Percentiles rank a stretch among this genome's conserved stretches.
These are phyloP conservation scores for Sardina pilchardus DNA, from an alignment of 2,113 vertebrate species.

Conservation along the genomic window DNA sequence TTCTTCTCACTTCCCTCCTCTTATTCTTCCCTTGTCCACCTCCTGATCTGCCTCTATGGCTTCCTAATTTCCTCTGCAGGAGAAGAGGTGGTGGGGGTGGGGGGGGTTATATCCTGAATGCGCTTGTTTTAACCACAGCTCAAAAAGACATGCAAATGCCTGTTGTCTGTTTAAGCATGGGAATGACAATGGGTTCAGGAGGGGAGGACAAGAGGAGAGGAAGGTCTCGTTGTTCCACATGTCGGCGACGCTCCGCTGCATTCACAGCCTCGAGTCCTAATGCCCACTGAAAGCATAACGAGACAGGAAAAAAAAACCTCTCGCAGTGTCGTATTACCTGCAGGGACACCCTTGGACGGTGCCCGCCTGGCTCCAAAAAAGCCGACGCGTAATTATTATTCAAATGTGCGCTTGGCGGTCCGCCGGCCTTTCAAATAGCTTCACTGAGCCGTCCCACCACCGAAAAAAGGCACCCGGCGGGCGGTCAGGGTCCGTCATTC, in stretches of 20 bases:
- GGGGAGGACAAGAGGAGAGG: background rate
- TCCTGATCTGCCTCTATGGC: background rate
- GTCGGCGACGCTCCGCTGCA: background rate
- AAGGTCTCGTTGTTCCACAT: background rate
- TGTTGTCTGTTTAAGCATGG: background rate
- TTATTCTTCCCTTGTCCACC: background rate
- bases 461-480: background rate
- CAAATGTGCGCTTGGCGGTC: background rate
- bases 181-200: background rate
- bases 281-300: conserved; percentile 7
- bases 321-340: background rate
- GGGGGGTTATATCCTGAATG: background rate
- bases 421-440: background rate
- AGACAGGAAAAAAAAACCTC: background rate
- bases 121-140: background rate
- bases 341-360: background rate
- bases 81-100: too few relatives aligned
- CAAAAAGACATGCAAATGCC: background rate
- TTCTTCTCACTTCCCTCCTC: background rate
- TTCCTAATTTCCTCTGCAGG: background rate
- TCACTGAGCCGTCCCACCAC: background rate
- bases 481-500: background rate
- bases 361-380: background rate
- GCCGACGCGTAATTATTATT: background rate
- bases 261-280: background rate